phyloP scores from a whole-genome alignment of 1,140 invertebrate species.

The Catajapyx aquilonaris region DNA sequence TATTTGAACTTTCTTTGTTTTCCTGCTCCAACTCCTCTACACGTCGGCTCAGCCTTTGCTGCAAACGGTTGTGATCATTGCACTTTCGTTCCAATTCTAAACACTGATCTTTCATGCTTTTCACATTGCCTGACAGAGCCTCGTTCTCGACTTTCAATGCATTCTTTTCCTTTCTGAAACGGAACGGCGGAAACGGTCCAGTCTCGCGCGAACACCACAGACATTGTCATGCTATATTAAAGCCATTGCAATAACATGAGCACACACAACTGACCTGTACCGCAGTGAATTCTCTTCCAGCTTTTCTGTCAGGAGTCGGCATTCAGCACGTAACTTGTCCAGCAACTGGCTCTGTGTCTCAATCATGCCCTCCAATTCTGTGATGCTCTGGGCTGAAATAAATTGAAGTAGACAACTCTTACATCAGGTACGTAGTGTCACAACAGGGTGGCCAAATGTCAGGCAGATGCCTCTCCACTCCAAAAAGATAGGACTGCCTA shows the following conservation, averaged over 20 bases:
- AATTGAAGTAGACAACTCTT: too few species aligned
- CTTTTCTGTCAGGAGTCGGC: slow-evolving; percentile 60
- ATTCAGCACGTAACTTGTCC: slow-evolving; percentile 65
- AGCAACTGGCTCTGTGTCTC: slow-evolving; percentile 67
- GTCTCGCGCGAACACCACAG: not conserved
- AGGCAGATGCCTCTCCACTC: too few species aligned
- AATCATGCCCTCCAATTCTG: slow-evolving; percentile 63
- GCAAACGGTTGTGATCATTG: slow-evolving; percentile 9
- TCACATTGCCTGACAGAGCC: slow-evolving; percentile 10
- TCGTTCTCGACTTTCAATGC: slow-evolving; percentile 14
- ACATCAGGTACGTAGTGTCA: too few species aligned
- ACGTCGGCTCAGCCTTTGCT: slow-evolving; percentile 10
- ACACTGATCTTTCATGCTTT: slow-evolving; percentile 12
- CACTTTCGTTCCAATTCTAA: slow-evolving; percentile 12
- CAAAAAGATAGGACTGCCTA: too few species aligned
- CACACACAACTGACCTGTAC: slow-evolving; percentile 44
- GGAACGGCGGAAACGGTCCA: too few species aligned
- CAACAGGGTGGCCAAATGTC: too few species aligned
- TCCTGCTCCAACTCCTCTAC: slow-evolving; percentile 10
- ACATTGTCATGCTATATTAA: not conserved
- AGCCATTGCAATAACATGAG: not conserved
- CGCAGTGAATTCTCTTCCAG: slow-evolving; percentile 58
- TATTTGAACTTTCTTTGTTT: slow-evolving; percentile 11
- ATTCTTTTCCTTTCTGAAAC: slow-evolving; percentile 14
- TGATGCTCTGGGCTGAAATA: slow-evolving; percentile 36